Base-by-base conservation (phyloP, 2,113 vertebrate species). In the Hystrix cristata region DNA sequence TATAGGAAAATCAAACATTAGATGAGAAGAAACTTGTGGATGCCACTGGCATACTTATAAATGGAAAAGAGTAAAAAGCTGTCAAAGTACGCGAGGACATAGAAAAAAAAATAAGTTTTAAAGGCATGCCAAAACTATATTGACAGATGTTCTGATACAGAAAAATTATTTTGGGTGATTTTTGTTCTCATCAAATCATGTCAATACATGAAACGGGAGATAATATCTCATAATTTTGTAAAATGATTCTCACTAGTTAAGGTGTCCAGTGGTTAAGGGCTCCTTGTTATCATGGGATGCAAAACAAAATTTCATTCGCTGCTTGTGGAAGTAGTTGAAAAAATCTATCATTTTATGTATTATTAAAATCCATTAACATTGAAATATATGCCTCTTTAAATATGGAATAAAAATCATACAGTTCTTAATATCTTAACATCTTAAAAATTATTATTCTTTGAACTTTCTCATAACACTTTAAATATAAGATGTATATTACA, bases 161-260 rank as follows among this genome's bases (percentile, higher is more conserved):
- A 87, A 78, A 76, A 87, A 76, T 60, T 11, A 97, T 74, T 86
- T 27, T 51, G 64, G n/a, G 51, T 62, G 10, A 60, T 81, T 88
- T 91, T 95, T 94, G 55, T 90, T 95, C 91, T 71, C 18, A 67
- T 74, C n/a, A 95, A 80, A 64, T 93, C 18, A 72, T 81, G 19
- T 43, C 31, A 96, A 67, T 57, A 64, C 11, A 53, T 60, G 55
- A 89, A 72, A 84, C 3, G 81, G 14, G 34, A 93, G 11, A 84
- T 10, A 74, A 43, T 1, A 81, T 23, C 5, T 8, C 65, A 43
- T 21, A 71, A 71, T 48, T 71, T 80, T 80, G 53, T n/a, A 72
- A 12, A 69, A 72, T 2, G 5, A 8, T 91, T 91, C 34, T 31
- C n/a, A n/a, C 14, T n/a, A 14, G 38, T 93, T 76, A 82, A 95